Base-by-base conservation (phyloP, 2,797 vertebrate species). In the Macropodus opercularis region DNA sequence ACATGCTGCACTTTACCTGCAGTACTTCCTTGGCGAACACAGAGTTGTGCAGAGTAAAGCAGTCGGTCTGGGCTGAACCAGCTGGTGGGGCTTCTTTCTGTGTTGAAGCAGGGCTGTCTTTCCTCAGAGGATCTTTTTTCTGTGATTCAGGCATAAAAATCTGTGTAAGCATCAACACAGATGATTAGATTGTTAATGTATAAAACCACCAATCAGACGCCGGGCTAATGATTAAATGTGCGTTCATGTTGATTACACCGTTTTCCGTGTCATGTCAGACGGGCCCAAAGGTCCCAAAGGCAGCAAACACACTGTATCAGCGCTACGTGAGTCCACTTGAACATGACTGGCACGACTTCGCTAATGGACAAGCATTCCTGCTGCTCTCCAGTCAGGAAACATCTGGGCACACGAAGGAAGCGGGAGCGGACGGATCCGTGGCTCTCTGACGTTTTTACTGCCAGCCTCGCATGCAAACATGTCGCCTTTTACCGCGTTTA, bases 11-110 rank as follows among this genome's bases (percentile, higher is more conserved):
- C 41, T 69, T 77, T 90, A 93, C 92, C 92, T 93, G 90, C 63
- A 88, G 55, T n/a, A 80, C 85, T 79, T 93, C 91, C 56, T 78
- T 86, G 83, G 78, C 87, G 81, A 93, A 93, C 49, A 92, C 84
- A 1, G 87, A 69, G 75, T 79, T 90, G 46, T 77, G 79, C 53
- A 90, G 90, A 53, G 83, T 76, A 61, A 92, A 90, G 74, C 72
- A 69, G 80, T 91, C 91, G 5, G 58, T 72, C 55, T 81, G 83
- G 32, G 65, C 52, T 3, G 35, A 5, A 51, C 53, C 63, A 54
- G 79, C 72, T 43, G 77, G 47, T 0, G 43, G 35, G 1, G 21
- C 59, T 17, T 87, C 87, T 2, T 19, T 67, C 44, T 71, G 69
- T 17, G 78, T 35, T 42, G 24, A 59, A 4, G n/a, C 53, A 26